Base-by-base conservation (phyloP, 2,888 invertebrate species). In the Andrena flavipes region DNA sequence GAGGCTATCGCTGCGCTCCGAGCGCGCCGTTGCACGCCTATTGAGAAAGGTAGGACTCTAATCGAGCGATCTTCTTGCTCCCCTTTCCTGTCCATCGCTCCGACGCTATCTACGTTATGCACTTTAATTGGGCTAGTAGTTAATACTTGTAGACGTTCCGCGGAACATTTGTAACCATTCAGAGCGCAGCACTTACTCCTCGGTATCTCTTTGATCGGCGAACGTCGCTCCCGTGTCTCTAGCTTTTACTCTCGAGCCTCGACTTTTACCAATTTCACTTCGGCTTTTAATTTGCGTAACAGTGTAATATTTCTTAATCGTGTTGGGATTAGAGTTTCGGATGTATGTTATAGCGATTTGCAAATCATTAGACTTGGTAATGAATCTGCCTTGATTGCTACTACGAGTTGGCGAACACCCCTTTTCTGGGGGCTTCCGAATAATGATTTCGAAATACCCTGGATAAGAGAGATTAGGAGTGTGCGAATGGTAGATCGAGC, bases 241-340 rank as follows among this genome's bases (percentile, higher is more conserved):
- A 16, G 13, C 29, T 48, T 23, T 26, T 56, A 56, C 64, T 65
- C 54, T 16, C 23, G 8, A 26, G n/a, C 13, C 70, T 48, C 70
- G 30, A 64, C 68, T 79, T 63, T 48, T 48, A 33, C 33, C 48
- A 62, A 71, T 67, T 67, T 80, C 65, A 54, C 71, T 35, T 29
- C 16, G 49, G 42, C 7, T 6, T 49, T 33, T 10, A n/a, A 8
- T 33, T 67, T 70, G 65, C 26, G 26, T 48, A 80, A 80, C 23
- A 10, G 7, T 20, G 48, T 48, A n/a, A n/a, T n/a, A 33, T 33
- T 20, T 4, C 33, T 16, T 10, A 29, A 10, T 26, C 33, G 4
- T 20, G 3, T 29, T 42, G 1, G n/a, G 20, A 33, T 16, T 23
- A 33, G 2, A 33, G 26, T 60, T 29, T 33, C 0, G 2, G 1